These are phyloP conservation scores for Cyanistes caeruleus DNA, from an alignment of 2,113 vertebrate species.

Conservation along the genomic window DNA sequence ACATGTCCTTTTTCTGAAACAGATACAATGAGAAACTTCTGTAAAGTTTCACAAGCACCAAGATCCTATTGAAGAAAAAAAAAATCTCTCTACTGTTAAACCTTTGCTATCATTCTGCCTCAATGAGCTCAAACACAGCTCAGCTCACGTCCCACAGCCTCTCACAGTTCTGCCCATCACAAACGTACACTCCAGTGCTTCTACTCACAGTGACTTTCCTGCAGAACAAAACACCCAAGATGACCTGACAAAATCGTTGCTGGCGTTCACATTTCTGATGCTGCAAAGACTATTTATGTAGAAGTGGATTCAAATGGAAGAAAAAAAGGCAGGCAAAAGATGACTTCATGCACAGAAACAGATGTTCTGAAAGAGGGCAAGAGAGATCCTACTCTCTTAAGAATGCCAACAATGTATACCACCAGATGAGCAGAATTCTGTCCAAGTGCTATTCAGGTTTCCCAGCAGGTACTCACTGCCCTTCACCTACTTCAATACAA, in stretches of 20 bases:
- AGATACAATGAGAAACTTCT: neutral
- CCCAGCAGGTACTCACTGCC: neutral
- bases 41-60: neutral
- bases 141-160: neutral
- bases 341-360: neutral
- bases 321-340: neutral
- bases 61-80: neutral
- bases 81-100: neutral
- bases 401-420: neutral
- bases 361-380: neutral
- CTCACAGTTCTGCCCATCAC: neutral
- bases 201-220: neutral
- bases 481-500: neutral
- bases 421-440: neutral
- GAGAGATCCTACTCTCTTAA: neutral
- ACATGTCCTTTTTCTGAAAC: neutral
- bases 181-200: neutral
- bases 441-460: neutral
- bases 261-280: neutral
- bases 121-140: neutral
- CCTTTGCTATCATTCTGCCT: neutral
- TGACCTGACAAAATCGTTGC: slow-evolving; percentile 3
- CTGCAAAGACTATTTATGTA: neutral
- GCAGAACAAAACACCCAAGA: neutral
- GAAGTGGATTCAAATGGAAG: neutral